A percentile compares a stretch with the other conserved stretches of the same genome.
phyloP scores from a whole-genome alignment of 1,140 invertebrate species.

The Drosophila rhopaloa region DNA sequence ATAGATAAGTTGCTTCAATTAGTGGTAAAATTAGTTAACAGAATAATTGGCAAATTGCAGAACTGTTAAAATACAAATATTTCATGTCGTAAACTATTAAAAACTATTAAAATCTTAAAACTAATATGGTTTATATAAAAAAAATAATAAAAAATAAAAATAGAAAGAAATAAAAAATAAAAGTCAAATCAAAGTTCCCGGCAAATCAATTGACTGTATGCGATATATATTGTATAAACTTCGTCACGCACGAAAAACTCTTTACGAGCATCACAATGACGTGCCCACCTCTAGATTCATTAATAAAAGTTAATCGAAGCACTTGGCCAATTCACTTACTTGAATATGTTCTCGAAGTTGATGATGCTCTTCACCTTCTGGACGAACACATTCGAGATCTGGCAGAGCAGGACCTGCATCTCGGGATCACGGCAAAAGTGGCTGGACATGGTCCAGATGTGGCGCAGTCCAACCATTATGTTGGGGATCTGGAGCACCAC shows the following conservation, averaged over 20 bases:
- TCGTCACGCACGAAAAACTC: no score
- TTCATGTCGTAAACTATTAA: no score
- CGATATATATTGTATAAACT: background rate
- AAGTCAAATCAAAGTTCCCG: no score
- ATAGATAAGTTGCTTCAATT: no score
- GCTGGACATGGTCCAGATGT: slow-evolving; percentile 93
- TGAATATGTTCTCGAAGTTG: slow-evolving; percentile 90
- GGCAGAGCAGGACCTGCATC: slow-evolving; percentile 91
- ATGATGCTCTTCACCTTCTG: slow-evolving; percentile 90
- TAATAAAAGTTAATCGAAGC: background rate
- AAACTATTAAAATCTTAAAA: no score
- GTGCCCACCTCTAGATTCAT: background rate
- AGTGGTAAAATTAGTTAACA: no score
- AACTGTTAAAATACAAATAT: no score
- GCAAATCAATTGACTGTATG: background rate
- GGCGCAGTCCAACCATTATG: slow-evolving; percentile 92
- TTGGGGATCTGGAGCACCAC: slow-evolving; percentile 90
- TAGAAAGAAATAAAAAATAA: no score
- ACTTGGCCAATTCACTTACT: slow-evolving; percentile 85
- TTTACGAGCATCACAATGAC: background rate
- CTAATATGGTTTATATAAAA: no score
- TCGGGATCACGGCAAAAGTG: slow-evolving; percentile 90
- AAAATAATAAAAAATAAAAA: no score
- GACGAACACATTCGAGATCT: slow-evolving; percentile 92
- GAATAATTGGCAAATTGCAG: no score